phyloP scores from a whole-genome alignment of 2,113 vertebrate genomes.

The Hippolais icterina region DNA sequence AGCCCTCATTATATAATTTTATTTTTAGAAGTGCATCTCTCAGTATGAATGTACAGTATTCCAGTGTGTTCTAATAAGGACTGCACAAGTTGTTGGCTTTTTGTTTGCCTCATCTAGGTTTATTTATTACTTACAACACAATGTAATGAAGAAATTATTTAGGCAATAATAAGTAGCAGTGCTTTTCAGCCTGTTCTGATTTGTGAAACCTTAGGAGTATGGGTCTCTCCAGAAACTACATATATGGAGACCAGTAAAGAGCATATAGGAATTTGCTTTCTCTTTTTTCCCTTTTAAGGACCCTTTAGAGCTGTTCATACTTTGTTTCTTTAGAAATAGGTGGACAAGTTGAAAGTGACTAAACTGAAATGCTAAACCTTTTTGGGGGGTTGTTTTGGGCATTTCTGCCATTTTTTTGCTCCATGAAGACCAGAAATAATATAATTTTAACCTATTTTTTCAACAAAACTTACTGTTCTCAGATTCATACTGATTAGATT shows the following conservation, averaged over 20 bases:
- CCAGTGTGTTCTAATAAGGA: background rate
- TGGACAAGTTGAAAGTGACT: background rate
- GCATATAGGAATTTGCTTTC: background rate
- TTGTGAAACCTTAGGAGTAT: background rate
- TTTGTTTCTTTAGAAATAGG: background rate
- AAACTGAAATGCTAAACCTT: background rate
- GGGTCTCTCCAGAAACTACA: background rate
- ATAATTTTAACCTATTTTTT: background rate
- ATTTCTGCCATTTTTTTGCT: background rate
- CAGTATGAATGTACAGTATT: background rate
- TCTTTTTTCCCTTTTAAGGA: slow-evolving; percentile 11
- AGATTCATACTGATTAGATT: background rate
- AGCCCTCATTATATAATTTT: background rate
- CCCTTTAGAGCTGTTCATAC: background rate
- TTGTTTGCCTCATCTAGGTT: background rate
- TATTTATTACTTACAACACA: background rate
- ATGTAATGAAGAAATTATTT: background rate
- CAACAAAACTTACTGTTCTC: background rate
- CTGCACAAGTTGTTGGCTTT: background rate
- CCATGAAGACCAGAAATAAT: background rate
- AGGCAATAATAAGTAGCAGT: background rate
- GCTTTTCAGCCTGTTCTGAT: background rate
- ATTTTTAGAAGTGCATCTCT: slow-evolving; percentile 24
- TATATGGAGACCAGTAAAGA: background rate
- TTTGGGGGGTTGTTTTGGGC: background rate